Evolutionary conservation across 2,113 vertebrate species (phyloP).

Genomic region (Sakesphorus luctuosus): DNA sequence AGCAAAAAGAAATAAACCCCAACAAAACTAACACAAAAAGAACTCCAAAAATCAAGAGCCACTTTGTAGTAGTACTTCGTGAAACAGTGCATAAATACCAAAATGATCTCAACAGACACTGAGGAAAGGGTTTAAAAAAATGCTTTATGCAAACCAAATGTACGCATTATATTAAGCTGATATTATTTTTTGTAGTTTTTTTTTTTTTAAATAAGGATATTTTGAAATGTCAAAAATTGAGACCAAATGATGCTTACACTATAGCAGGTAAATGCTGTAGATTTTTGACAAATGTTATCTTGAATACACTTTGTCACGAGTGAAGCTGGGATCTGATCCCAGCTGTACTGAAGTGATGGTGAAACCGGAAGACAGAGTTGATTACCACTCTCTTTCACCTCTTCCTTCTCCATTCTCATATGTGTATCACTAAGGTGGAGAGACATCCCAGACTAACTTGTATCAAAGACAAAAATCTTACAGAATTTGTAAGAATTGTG

Average conservation of each 20-base stretch:
- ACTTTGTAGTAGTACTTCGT: background rate
- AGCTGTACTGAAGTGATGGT: background rate
- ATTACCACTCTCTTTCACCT: too few species aligned
- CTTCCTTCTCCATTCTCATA: background rate
- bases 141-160: background rate
- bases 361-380: background rate
- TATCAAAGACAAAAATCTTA: background rate
- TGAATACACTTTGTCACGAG: background rate
- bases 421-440: rapidly evolving
- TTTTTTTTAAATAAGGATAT: background rate
- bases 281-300: background rate
- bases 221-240: background rate
- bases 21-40: background rate
- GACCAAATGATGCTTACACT: background rate
- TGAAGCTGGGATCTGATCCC: background rate
- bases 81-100: background rate
- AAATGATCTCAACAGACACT: background rate
- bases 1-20: background rate
- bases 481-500: rapidly evolving
- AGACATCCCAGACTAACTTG: background rate
- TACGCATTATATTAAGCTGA: background rate
- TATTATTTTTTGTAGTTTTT: background rate
- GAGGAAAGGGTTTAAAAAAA: background rate
- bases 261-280: background rate
- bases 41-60: background rate